These are phyloP conservation scores for Halocaridina rubra DNA, from an alignment of 2,888 invertebrate species.

Conservation along the genomic window DNA sequence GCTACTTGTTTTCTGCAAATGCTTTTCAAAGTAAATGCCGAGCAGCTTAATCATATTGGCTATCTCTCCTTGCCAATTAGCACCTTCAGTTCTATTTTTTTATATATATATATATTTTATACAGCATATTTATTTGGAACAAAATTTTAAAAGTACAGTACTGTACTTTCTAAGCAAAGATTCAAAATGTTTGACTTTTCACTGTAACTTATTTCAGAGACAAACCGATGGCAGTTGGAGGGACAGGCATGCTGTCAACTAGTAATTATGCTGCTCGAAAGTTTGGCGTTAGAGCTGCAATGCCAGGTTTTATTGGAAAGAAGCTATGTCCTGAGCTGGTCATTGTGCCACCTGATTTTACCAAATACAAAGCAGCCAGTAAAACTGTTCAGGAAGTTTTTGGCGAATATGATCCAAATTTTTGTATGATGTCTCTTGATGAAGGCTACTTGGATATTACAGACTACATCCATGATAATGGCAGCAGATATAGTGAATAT, in stretches of 20 bases:
- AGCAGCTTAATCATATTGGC: too few relatives aligned
- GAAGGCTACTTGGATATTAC: constrained; percentile 74
- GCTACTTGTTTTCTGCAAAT: too few relatives aligned
- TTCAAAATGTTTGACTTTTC: too few relatives aligned
- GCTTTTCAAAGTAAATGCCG: too few relatives aligned
- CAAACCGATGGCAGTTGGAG: constrained; percentile 75
- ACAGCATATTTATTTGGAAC: too few relatives aligned
- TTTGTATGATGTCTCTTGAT: constrained; percentile 72
- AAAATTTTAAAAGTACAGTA: too few relatives aligned
- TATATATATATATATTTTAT: too few relatives aligned
- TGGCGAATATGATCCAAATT: constrained; percentile 71
- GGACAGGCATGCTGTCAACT: constrained; percentile 73
- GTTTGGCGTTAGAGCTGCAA: constrained; percentile 74
- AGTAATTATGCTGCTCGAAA: constrained; percentile 74
- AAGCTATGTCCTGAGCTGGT: constrained; percentile 73
- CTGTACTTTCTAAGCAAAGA: too few relatives aligned
- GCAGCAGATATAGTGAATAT: neutral
- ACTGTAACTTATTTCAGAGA: constrained; percentile 65
- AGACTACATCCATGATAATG: constrained; percentile 66
- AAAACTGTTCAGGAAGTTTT: constrained; percentile 66
- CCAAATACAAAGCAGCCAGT: constrained; percentile 71
- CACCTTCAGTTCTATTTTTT: too few relatives aligned
- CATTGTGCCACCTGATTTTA: constrained; percentile 71
- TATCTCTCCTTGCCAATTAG: too few relatives aligned
- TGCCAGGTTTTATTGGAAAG: constrained; percentile 72